Conservation (phyloP, 1,140 invertebrate species). For the Heliconius eleuchia region DNA sequence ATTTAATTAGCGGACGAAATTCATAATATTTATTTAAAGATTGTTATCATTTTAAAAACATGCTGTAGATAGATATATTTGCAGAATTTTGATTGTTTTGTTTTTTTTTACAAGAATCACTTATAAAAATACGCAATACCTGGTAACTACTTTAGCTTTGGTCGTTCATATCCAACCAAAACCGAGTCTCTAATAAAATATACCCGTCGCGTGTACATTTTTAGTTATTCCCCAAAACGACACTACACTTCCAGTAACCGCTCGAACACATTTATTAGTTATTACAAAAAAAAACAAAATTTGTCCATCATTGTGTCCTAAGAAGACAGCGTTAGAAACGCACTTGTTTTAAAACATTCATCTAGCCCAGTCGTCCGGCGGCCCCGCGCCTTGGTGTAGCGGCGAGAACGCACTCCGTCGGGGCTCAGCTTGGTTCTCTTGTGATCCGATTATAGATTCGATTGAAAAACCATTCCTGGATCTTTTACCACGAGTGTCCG, state of each 20-base stretch:
- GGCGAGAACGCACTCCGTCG: slow-evolving; percentile 77
- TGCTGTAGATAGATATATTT: slow-evolving; percentile 24
- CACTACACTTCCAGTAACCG: slow-evolving; percentile 19
- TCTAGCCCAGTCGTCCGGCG: slow-evolving; percentile 80
- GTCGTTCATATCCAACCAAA: slow-evolving; percentile 40
- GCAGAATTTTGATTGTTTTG: slow-evolving; percentile 24
- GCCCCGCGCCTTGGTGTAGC: slow-evolving; percentile 59
- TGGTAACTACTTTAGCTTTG: slow-evolving; percentile 49
- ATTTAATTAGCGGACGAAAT: slow-evolving; percentile 56
- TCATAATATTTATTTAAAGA: slow-evolving; percentile 42
- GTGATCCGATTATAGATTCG: slow-evolving; percentile 74
- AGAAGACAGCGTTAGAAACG: slow-evolving; percentile 49
- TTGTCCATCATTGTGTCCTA: slow-evolving; percentile 49
- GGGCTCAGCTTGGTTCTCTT: slow-evolving; percentile 58
- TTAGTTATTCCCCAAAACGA: slow-evolving; percentile 16
- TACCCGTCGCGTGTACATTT: slow-evolving; percentile 27
- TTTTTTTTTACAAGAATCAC: slow-evolving; percentile 26
- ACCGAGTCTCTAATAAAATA: slow-evolving; percentile 15
- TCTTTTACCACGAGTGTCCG: slow-evolving; percentile 66
- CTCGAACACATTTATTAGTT: slow-evolving; percentile 8
- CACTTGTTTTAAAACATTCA: slow-evolving; percentile 65
- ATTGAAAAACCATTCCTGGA: slow-evolving; percentile 79
- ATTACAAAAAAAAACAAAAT: slow-evolving; percentile 9
- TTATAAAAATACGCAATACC: slow-evolving; percentile 45
- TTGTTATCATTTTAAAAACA: slow-evolving; percentile 34